Base-by-base conservation (phyloP, 2,888 invertebrate species). In the Operophtera brumata region DNA sequence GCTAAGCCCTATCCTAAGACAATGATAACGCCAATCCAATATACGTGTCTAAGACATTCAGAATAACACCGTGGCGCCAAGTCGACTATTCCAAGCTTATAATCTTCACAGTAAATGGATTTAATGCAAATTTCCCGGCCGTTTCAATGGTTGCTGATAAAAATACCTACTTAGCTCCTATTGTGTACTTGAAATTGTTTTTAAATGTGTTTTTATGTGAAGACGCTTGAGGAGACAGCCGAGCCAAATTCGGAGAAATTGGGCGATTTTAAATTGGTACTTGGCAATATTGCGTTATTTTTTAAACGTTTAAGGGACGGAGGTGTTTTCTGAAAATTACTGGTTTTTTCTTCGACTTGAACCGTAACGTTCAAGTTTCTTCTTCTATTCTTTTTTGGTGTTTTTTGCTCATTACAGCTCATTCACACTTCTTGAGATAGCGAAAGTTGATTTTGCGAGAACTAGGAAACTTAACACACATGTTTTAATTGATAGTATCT, bases 61-160 rank as follows among this genome's bases (percentile, higher is more conserved):
- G 57, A 64, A 61, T 63, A 64, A 57, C 57, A 75, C 74, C 66
- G 76, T 59, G 57, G 55, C 79, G 75, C 78, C 78, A 68, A 73
- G 75, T 77, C 71, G 81, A 78, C 79, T 84, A 80, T 78, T 78
- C 80, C 70, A 70, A 73, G 72, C 73, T 81, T 79, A 80, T 84
- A 83, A 84, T 82, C 80, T 80, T 77, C 73, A 66, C 75, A 77
- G 78, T 82, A 84, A 85, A 84, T 82, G 81, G 84, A 82, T 83
- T 84, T 82, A 81, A 85, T 85, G 85, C 82, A 85, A 84, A 85
- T 85, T 73, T 77, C 67, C 74, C 58, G 67, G 70, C 73, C 75
- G 75, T 76, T 75, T 77, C 72, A 78, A 82, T 78, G 73, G 73
- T 66, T 65, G 72, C 72, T 74, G 77, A 81, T 82, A 81, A 81